Evolutionary conservation across 2,113 vertebrate species (phyloP).

Genomic region (Cavia aperea): DNA sequence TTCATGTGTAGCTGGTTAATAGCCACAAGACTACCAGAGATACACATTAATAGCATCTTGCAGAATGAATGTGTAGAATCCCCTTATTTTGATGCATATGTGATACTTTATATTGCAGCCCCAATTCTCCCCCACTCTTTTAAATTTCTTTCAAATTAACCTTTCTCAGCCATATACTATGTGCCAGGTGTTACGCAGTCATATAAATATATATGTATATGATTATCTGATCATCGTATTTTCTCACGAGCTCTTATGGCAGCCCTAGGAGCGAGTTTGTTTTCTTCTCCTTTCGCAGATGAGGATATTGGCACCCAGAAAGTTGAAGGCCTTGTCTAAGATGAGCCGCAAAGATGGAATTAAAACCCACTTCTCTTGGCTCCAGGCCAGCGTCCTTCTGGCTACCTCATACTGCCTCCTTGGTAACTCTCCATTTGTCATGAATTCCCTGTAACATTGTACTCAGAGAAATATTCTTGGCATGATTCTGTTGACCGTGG

Average conservation of each 20-base stretch:
- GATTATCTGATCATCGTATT: background rate
- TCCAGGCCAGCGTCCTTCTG: background rate
- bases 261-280: background rate
- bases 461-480: conserved; percentile 3
- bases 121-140: background rate
- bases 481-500: background rate
- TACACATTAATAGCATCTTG: background rate
- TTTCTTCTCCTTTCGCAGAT: conserved; percentile 27
- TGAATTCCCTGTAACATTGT: background rate
- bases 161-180: background rate
- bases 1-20: background rate
- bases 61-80: background rate
- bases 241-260: background rate
- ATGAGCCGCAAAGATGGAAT: conserved; percentile 16
- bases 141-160: background rate
- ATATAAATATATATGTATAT: background rate
- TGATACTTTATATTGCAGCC: background rate
- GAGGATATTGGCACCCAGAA: conserved; percentile 18
- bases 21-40: background rate
- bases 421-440: background rate
- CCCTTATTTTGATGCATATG: background rate
- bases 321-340: conserved; percentile 22
- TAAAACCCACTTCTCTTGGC: conserved; percentile 35
- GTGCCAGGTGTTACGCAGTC: background rate
- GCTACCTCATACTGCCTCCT: background rate